phyloP scores from a whole-genome alignment of 2,888 invertebrate species.

The Acleris sparsana region DNA sequence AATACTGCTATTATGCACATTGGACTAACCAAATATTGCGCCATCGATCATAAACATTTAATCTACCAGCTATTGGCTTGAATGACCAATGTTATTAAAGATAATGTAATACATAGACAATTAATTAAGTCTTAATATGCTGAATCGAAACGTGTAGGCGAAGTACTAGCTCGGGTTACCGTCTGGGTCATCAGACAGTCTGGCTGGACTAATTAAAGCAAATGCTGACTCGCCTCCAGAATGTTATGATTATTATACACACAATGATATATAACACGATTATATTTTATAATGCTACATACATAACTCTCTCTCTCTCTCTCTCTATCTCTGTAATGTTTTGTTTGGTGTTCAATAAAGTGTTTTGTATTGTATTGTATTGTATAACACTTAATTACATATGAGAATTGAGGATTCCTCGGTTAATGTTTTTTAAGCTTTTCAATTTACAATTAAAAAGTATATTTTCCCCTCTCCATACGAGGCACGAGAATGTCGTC shows the following conservation, averaged over 20 bases:
- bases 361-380: no score
- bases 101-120: slow-evolving; percentile 17
- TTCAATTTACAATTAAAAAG: no score
- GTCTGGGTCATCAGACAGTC: slow-evolving; percentile 25
- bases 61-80: no score
- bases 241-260: not conserved
- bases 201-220: slow-evolving; percentile 23
- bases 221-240: slow-evolving; percentile 19
- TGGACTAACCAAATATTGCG: no score
- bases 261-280: not conserved
- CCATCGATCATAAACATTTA: no score
- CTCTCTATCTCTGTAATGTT: no score
- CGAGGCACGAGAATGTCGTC: no score
- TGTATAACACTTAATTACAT: not conserved
- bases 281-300: not conserved
- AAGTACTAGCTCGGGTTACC: slow-evolving; percentile 29
- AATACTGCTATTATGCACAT: slow-evolving; percentile 6
- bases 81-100: slow-evolving; percentile 9
- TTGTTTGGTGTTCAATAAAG: no score
- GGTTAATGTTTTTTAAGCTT: no score
- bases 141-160: slow-evolving; percentile 22
- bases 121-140: slow-evolving; percentile 26
- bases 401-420: not conserved
- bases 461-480: no score
- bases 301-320: no score